Percentiles rank a stretch among this genome's conserved stretches.
Conservation (phyloP, 2,113 vertebrate species). For the Sapajus apella region DNA sequence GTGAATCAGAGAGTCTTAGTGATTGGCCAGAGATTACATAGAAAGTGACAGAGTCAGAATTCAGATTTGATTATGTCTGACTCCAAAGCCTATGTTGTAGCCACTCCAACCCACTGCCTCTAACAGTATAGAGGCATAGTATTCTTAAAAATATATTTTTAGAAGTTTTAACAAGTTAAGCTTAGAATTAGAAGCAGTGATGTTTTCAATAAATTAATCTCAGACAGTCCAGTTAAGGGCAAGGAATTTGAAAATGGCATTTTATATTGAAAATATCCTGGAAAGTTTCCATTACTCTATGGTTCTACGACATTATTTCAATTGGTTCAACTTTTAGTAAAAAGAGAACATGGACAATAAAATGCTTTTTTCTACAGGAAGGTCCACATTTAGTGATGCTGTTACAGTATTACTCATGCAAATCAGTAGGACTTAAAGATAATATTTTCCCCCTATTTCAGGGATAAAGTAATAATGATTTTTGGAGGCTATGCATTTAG, state of each 20-base stretch:
- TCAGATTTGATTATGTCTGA: not conserved
- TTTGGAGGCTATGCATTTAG: not conserved
- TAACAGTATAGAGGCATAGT: not conserved
- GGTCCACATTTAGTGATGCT: not conserved
- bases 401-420: not conserved
- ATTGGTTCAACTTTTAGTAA: not conserved
- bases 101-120: not conserved
- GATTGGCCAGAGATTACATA: not conserved
- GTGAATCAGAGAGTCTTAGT: not conserved
- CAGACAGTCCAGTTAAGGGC: not conserved
- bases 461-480: not conserved
- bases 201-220: not conserved
- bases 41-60: not conserved
- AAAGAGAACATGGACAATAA: not conserved
- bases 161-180: constrained; percentile 29
- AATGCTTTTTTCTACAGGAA: not conserved
- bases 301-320: not conserved
- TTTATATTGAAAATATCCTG: not conserved
- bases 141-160: not conserved
- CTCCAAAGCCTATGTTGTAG: not conserved
- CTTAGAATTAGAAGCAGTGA: not conserved
- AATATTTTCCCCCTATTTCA: constrained; percentile 21
- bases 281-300: not conserved
- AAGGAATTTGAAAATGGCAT: not conserved
- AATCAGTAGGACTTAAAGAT: not conserved